A percentile compares a stretch with the other conserved stretches of the same genome.
Evolutionary conservation across 2,888 invertebrate species (phyloP).

Genomic region (Monoplex corrugatus): DNA sequence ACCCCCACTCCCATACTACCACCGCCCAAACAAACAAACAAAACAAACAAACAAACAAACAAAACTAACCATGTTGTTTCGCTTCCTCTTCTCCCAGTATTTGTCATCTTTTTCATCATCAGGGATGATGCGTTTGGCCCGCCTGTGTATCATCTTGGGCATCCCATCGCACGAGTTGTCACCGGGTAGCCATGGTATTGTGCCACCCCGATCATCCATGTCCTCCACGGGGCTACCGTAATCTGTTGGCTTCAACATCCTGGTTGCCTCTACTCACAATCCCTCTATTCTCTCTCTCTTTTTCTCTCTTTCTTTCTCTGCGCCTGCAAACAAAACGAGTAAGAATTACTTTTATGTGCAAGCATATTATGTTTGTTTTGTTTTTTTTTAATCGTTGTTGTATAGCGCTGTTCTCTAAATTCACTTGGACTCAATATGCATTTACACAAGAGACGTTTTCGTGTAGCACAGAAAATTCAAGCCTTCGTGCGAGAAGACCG

Average conservation of each 20-base stretch:
- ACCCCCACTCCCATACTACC: neutral
- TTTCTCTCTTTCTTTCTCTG: too few relatives aligned
- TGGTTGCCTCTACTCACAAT: too few relatives aligned
- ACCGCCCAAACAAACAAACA: neutral
- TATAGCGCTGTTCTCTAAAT: too few relatives aligned
- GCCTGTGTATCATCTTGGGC: slow-evolving; percentile 60
- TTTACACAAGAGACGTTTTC: too few relatives aligned
- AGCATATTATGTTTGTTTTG: too few relatives aligned
- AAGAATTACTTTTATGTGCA: too few relatives aligned
- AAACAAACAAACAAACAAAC: neutral
- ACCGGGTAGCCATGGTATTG: slow-evolving; percentile 34
- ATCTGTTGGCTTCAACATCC: slow-evolving; percentile 28
- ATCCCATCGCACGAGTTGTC: slow-evolving; percentile 45
- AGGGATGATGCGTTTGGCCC: slow-evolving; percentile 65
- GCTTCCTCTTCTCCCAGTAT: slow-evolving; percentile 73
- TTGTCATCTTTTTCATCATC: slow-evolving; percentile 67
- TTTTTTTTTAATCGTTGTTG: too few relatives aligned
- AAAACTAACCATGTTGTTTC: slow-evolving; percentile 65
- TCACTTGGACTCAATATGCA: too few relatives aligned
- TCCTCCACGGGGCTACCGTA: slow-evolving; percentile 18
- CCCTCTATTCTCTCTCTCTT: too few relatives aligned
- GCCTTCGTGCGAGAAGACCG: too few relatives aligned
- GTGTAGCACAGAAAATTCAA: too few relatives aligned
- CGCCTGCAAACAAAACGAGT: too few relatives aligned
- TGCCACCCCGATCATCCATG: neutral